Evolutionary conservation across 2,797 vertebrate genomes (phyloP), one percentile per base, ranked within the genome.

Genomic region (Gouania willdenowi): DNA sequence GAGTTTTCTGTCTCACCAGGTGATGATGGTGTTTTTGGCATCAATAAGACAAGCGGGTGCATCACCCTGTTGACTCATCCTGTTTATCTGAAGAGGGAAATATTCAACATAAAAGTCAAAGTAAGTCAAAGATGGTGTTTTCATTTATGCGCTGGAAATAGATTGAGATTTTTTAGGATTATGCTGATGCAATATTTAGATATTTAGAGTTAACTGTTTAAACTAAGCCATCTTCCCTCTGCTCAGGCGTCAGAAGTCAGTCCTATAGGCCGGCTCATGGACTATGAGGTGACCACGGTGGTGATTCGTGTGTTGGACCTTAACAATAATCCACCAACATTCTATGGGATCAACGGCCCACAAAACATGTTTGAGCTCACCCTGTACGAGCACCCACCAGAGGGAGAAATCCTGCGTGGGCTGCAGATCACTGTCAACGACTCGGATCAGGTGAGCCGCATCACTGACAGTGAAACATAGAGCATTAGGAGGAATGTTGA

Each of bases 311-410:
- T 98, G 7, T 90, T 98, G 2, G 95, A 99, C 73, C 89, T 98
- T 39, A 99, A 99, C 79, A 98, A 98, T 44, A 96, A 99, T 8
- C 93, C 92, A 0, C 97, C 95, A 1, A 97, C 92, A 0, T 99
- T 99, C 82, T 98, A 93, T 0, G 94, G 94, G 22, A 92, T 96
- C 51, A 91, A 75, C 0, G 94, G 94, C 31, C 90, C 83, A 2
- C 92, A 98, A 78, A 94, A 91, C 69, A 88, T 75, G 26, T 99
- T 98, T 75, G 91, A 97, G 67, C 71, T 98, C 56, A 95, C 91
- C 31, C 92, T 97, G 90, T 88, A 93, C 0, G 97, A 98, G 55
- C 94, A 98, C 66, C 95, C 95, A 0, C 91, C 93, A 0, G 93
- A 94, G 37, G 97, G 96, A 3, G 97, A 98, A 81, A 94, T 98